These are phyloP conservation scores for Plestiodon gilberti DNA, from an alignment of 2,113 vertebrate species.

Conservation along the genomic window DNA sequence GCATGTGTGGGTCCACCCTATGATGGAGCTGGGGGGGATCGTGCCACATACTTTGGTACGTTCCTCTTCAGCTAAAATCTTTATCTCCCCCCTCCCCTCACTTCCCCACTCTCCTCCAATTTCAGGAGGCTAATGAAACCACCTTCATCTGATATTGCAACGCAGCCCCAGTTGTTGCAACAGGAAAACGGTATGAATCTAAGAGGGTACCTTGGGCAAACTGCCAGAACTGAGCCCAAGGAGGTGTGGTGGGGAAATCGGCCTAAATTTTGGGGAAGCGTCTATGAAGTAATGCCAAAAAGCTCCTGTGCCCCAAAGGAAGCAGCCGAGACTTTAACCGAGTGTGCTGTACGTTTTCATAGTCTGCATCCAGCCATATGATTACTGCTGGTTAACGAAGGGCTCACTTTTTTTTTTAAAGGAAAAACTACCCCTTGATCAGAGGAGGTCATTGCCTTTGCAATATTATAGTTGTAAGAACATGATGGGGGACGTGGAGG, in stretches of 20 bases:
- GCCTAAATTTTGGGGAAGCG: neutral
- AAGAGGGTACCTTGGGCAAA: neutral
- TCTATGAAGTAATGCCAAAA: neutral
- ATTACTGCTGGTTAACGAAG: conserved; percentile 30
- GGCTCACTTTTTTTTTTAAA: neutral
- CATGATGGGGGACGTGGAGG: neutral
- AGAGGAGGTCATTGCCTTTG: conserved; percentile 40
- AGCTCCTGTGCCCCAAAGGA: neutral
- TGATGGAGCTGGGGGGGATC: too few species aligned
- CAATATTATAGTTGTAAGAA: conserved; percentile 40
- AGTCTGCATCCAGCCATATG: too few species aligned
- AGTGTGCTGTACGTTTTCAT: too few species aligned
- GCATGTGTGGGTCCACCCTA: neutral
- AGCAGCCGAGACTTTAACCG: too few species aligned
- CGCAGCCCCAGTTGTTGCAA: neutral
- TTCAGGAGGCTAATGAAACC: neutral
- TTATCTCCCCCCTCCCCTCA: neutral
- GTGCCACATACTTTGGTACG: neutral
- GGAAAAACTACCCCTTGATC: neutral
- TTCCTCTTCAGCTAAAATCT: too few species aligned
- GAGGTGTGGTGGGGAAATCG: neutral
- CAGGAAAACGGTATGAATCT: neutral
- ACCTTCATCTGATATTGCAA: neutral
- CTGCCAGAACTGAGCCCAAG: neutral
- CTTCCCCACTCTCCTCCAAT: neutral